phyloP scores from a whole-genome alignment of 2,113 vertebrate genomes.

The Phrynocephalus versicolor region DNA sequence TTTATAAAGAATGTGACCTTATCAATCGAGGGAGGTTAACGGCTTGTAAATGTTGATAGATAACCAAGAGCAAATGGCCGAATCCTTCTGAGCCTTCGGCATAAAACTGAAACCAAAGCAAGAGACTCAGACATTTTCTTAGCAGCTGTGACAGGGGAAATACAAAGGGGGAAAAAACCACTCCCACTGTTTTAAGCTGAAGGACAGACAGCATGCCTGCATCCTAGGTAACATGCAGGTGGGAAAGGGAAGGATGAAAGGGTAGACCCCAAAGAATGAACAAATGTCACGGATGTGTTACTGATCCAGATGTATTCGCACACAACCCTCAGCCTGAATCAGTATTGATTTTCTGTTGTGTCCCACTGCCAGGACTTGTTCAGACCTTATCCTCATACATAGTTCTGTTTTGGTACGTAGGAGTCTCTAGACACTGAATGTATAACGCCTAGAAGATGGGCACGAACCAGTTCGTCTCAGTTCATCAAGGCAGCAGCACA shows the following conservation, averaged over 20 bases:
- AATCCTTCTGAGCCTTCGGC: background rate
- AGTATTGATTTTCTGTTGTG: background rate
- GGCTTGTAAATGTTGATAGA: background rate
- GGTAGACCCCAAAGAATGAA: background rate
- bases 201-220: rapidly evolving
- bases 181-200: background rate
- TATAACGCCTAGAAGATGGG: too few species aligned
- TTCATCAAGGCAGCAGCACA: too few species aligned
- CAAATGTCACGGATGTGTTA: background rate
- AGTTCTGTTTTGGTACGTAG: too few species aligned
- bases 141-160: background rate
- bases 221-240: rapidly evolving
- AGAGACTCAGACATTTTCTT: background rate
- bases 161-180: too few species aligned
- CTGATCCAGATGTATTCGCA: background rate
- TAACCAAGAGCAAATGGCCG: background rate
- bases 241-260: too few species aligned
- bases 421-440: too few species aligned
- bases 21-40: conserved; percentile 18
- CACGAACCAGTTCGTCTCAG: too few species aligned
- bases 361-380: background rate
- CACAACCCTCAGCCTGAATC: background rate
- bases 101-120: background rate
- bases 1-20: conserved; percentile 16
- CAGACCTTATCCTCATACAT: background rate